These are phyloP conservation scores for Zosterops pallidus DNA, from an alignment of 2,113 vertebrate genomes.

Conservation along the genomic window DNA sequence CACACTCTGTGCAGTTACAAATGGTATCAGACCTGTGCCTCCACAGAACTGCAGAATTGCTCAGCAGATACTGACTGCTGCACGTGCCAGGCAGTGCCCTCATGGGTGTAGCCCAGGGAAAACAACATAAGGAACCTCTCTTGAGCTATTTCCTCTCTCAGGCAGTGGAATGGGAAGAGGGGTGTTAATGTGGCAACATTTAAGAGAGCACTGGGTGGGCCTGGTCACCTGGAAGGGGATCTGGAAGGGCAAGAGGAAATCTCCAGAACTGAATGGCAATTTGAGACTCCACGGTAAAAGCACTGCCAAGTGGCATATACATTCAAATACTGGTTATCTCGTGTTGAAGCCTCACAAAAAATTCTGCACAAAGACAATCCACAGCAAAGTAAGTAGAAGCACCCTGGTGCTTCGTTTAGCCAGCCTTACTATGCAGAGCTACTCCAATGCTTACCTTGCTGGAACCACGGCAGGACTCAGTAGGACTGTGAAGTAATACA, in stretches of 20 bases:
- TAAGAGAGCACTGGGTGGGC: accelerated
- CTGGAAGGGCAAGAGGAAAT: neutral
- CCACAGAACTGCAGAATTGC: neutral
- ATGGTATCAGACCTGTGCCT: neutral
- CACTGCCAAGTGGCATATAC: neutral
- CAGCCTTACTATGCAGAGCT: neutral
- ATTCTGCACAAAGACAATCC: neutral
- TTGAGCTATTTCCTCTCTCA: neutral
- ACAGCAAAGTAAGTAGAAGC: neutral
- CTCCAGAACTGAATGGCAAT: neutral
- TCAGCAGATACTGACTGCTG: neutral
- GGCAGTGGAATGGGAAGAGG: neutral
- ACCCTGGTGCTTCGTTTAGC: neutral
- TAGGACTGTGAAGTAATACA: neutral
- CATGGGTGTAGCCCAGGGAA: neutral
- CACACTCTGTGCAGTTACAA: neutral
- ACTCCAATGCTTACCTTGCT: neutral
- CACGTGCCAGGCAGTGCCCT: accelerated
- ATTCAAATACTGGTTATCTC: neutral
- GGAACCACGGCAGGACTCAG: neutral
- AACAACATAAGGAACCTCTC: neutral
- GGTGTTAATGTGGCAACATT: neutral
- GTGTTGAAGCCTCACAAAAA: neutral
- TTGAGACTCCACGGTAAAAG: neutral
- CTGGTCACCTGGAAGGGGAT: neutral